Conservation (phyloP, 2,888 invertebrate species). For the Chromoteleia sp. region DNA sequence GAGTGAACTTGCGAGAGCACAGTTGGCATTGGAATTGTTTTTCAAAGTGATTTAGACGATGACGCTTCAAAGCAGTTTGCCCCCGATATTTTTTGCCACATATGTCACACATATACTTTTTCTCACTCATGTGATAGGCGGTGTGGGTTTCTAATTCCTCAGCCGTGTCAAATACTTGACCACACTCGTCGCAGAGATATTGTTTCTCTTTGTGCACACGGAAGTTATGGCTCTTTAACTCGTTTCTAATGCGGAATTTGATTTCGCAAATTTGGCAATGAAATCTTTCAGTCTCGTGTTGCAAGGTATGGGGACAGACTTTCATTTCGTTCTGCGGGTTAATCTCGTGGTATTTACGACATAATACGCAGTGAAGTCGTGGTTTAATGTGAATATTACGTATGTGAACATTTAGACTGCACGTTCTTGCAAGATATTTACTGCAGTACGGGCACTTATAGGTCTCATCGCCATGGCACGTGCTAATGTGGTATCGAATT, state of each 20-base stretch:
- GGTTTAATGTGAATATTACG: conserved; percentile 29
- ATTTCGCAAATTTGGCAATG: conserved; percentile 35
- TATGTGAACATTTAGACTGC: conserved; percentile 22
- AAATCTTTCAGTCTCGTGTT: conserved; percentile 21
- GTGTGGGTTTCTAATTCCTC: conserved; percentile 18
- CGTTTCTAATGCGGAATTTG: conserved; percentile 37
- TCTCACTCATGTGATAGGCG: conserved; percentile 7
- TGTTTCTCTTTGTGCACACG: conserved; percentile 15
- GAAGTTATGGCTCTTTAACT: conserved; percentile 49
- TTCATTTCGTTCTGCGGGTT: not conserved
- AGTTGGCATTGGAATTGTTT: conserved; percentile 35
- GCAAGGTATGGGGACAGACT: conserved; percentile 18
- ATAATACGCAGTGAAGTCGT: not conserved
- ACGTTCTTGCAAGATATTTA: conserved; percentile 15
- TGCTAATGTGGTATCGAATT: conserved; percentile 38
- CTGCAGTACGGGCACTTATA: conserved; percentile 36
- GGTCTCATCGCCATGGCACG: not conserved
- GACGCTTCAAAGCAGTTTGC: conserved; percentile 18
- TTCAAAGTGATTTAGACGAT: conserved; percentile 39
- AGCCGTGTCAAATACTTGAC: conserved; percentile 31
- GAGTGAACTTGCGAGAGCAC: conserved; percentile 33
- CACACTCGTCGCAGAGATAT: conserved; percentile 49
- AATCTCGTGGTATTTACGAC: conserved; percentile 34
- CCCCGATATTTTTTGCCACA: conserved; percentile 39
- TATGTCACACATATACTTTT: conserved; percentile 18